Conservation (phyloP, 30 jellyfish, hydroid and myxozoan genomes). For the Aurelia aurita region DNA sequence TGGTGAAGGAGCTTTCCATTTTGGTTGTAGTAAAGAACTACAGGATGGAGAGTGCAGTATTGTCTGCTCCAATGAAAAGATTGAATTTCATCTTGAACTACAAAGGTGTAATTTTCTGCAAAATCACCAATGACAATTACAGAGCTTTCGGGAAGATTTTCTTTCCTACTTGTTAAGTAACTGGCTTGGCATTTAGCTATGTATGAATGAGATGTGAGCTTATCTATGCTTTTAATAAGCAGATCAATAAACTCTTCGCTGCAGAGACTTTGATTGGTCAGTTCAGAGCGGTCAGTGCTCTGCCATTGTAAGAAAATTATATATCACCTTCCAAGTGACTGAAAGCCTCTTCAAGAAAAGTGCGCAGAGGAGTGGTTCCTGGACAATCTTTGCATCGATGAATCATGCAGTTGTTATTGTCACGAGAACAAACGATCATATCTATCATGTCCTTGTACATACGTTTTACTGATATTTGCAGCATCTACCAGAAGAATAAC, state of each 20-base stretch:
- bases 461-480: conserved; percentile 9
- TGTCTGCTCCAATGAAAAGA: no score
- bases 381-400: conserved; percentile 24
- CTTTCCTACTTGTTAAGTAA: neutral
- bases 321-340: conserved; percentile 1
- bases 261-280: neutral
- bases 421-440: conserved; percentile 51
- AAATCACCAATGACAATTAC: no score
- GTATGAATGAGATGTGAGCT: conserved; percentile 11
- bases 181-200: neutral
- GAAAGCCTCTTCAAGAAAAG: conserved; percentile 2
- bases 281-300: conserved; percentile 14
- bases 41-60: no score
- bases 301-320: neutral
- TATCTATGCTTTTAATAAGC: conserved; percentile 1
- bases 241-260: conserved; percentile 17
- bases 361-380: neutral
- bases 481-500: conserved; percentile 44
- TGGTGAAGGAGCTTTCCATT: no score
- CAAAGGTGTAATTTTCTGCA: no score
- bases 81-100: no score
- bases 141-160: neutral
- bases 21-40: no score
- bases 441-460: conserved; percentile 56
- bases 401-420: conserved; percentile 47